Conservation (phyloP, 2,797 vertebrate genomes). For the Sebastes ruberrimus region DNA sequence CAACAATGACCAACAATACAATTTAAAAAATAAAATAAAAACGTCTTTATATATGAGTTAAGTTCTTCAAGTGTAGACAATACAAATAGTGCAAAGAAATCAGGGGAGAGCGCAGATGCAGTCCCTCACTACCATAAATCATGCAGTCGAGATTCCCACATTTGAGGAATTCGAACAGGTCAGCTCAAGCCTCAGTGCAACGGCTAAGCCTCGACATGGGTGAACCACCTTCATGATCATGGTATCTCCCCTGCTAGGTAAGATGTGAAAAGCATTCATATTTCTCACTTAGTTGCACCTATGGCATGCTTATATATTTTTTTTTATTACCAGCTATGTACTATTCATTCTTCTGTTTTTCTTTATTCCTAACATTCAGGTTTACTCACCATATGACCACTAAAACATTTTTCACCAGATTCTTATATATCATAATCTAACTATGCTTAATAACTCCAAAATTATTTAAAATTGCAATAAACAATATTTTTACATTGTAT, state of each 20-base stretch:
- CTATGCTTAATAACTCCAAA: background rate
- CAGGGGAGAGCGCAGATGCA: conserved; percentile 38
- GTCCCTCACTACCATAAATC: conserved; percentile 52
- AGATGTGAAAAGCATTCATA: background rate
- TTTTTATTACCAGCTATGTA: background rate
- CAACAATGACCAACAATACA: accelerated
- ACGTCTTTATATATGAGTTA: no score
- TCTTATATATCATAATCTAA: background rate
- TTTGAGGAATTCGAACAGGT: conserved; percentile 48
- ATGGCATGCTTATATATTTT: background rate
- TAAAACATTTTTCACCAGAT: background rate
- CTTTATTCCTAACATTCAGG: background rate
- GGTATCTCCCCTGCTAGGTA: conserved; percentile 33
- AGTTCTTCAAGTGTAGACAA: no score
- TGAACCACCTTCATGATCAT: conserved; percentile 44
- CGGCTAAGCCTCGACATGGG: conserved; percentile 28
- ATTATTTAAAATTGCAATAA: background rate
- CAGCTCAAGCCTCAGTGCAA: conserved; percentile 37
- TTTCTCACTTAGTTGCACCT: background rate
- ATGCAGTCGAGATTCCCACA: conserved; percentile 51
- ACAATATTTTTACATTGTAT: background rate
- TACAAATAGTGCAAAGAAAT: background rate
- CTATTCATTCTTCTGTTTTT: background rate
- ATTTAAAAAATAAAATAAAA: no score
- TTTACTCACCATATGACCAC: background rate